Conservation (phyloP, 2,113 vertebrate species). For the Corvus hawaiiensis region DNA sequence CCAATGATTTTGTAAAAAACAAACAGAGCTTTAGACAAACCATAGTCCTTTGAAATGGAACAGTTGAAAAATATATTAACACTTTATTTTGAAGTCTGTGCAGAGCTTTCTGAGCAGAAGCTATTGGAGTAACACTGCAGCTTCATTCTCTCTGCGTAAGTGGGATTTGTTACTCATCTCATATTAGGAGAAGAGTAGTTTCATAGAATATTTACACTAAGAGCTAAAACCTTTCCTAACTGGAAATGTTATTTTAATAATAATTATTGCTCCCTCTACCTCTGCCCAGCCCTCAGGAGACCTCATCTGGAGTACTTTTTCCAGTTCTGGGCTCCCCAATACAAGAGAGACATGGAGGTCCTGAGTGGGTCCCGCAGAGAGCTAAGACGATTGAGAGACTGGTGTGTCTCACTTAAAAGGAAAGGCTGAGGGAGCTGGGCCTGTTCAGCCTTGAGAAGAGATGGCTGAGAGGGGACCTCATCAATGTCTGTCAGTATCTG, state of each 20-base stretch:
- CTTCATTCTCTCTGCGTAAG: not conserved
- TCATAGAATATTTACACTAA: not conserved
- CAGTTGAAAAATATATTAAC: not conserved
- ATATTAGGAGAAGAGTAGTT: not conserved
- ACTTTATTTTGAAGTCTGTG: not conserved
- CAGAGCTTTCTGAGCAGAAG: not conserved
- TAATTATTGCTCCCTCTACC: not conserved
- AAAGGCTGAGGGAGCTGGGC: not conserved
- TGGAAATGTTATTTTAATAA: not conserved
- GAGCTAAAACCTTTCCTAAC: not conserved
- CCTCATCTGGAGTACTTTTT: not conserved
- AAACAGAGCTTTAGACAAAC: not conserved
- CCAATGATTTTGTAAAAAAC: not conserved
- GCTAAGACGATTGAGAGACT: not conserved
- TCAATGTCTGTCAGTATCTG: too few relatives aligned
- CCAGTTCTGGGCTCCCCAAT: not conserved
- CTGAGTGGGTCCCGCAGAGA: not conserved
- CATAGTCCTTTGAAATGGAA: not conserved
- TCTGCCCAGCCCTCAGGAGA: not conserved
- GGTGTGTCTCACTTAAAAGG: not conserved
- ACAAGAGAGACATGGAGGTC: too few relatives aligned
- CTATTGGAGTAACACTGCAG: not conserved
- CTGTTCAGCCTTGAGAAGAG: not conserved
- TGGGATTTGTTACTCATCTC: not conserved
- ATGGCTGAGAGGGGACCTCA: not conserved